Percentiles rank a stretch among this genome's conserved stretches.
phyloP scores from a whole-genome alignment of 1,140 invertebrate genomes.

The Ganaspis sp. region DNA sequence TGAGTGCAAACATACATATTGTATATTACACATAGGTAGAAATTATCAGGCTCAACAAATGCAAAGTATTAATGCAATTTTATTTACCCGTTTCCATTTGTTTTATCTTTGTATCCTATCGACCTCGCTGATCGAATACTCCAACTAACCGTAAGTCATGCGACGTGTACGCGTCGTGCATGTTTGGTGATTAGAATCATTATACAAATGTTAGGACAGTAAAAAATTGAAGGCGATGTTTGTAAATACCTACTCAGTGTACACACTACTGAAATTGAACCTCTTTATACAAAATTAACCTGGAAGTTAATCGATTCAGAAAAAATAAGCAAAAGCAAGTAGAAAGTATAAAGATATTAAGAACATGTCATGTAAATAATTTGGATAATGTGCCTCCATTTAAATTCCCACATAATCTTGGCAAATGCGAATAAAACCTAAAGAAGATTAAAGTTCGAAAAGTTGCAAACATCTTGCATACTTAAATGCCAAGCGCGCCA shows the following conservation, averaged over 20 bases:
- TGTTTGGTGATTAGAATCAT: conserved; percentile 7
- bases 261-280: background rate
- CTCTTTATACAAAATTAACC: background rate
- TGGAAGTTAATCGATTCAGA: background rate
- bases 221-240: background rate
- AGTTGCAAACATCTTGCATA: too few relatives aligned
- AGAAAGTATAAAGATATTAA: too few relatives aligned
- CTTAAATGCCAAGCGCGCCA: too few relatives aligned
- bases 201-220: conserved; percentile 13
- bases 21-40: background rate
- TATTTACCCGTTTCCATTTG: conserved; percentile 60
- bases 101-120: conserved; percentile 53
- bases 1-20: background rate
- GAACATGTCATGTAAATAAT: too few relatives aligned
- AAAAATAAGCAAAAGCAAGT: too few relatives aligned
- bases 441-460: too few relatives aligned
- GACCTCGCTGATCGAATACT: background rate
- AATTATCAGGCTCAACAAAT: background rate
- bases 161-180: background rate
- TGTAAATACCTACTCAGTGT: background rate
- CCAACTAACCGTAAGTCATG: background rate
- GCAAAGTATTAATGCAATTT: conserved; percentile 34
- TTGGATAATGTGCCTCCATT: too few relatives aligned
- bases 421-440: too few relatives aligned
- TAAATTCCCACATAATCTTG: too few relatives aligned